Percentiles rank a stretch among this genome's conserved stretches.
Conservation (phyloP, 2,797 vertebrate genomes). For the Acomys russatus region DNA sequence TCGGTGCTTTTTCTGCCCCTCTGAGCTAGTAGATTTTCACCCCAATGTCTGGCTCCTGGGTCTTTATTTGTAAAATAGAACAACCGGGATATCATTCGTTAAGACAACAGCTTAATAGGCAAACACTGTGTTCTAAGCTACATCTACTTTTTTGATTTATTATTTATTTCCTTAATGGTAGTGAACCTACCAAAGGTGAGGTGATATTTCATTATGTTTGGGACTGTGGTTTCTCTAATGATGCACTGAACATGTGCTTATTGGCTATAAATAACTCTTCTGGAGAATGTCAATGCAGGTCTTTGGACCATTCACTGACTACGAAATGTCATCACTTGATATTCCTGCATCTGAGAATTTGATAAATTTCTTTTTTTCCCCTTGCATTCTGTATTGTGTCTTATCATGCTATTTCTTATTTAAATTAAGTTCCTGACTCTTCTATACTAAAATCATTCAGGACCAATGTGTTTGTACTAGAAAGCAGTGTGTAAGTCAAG, state of each 20-base stretch:
- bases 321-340: not conserved
- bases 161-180: not conserved
- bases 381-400: not conserved
- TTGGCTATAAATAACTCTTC: not conserved
- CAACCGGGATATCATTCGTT: too few relatives aligned
- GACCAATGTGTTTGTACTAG: not conserved
- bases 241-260: slow-evolving; percentile 1
- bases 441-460: not conserved
- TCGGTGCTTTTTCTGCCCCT: too few relatives aligned
- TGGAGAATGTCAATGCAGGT: not conserved
- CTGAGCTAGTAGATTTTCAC: too few relatives aligned
- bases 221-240: not conserved
- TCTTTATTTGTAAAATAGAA: too few relatives aligned
- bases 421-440: not conserved
- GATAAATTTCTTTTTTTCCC: not conserved
- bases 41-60: too few relatives aligned
- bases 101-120: not conserved
- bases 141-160: not conserved
- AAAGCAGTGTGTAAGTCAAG: not conserved
- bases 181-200: not conserved
- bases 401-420: not conserved
- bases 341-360: slow-evolving; percentile 8
- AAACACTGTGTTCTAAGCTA: not conserved
- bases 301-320: not conserved
- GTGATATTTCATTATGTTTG: not conserved